These are phyloP conservation scores for Drosophila ironensis DNA, from an alignment of 1,140 invertebrate genomes.

Conservation along the genomic window DNA sequence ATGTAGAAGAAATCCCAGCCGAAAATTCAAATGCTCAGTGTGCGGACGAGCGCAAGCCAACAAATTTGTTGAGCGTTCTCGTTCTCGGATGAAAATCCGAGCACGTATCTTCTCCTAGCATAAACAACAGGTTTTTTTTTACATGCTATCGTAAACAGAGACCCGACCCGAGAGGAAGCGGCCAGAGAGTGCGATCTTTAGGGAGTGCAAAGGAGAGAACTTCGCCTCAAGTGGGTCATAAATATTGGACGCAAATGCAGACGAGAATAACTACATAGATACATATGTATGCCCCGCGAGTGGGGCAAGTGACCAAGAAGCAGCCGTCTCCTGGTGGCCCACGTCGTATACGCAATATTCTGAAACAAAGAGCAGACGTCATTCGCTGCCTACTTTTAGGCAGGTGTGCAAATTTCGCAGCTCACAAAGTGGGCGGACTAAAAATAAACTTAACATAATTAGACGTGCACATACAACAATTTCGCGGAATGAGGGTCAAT, in stretches of 20 bases:
- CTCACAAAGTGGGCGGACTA: conserved; percentile 24
- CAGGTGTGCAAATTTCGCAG: neutral
- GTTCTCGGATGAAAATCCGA: conserved; percentile 44
- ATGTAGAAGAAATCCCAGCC: conserved; percentile 14
- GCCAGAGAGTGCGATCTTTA: conserved; percentile 3
- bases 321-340: conserved; percentile 7
- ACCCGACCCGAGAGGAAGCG: conserved; percentile 36
- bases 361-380: neutral
- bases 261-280: conserved; percentile 13
- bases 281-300: neutral
- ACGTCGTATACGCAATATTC: conserved; percentile 73
- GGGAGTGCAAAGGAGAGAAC: conserved; percentile 20
- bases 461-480: neutral
- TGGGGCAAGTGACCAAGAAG: conserved; percentile 46
- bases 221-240: conserved; percentile 54
- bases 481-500: neutral
- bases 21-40: conserved; percentile 64
- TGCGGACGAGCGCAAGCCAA: no score
- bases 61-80: conserved; percentile 68
- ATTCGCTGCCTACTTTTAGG: conserved; percentile 63
- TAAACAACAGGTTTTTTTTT: conserved; percentile 59
- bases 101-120: conserved; percentile 29
- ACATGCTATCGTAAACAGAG: conserved; percentile 70
- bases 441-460: conserved; percentile 32
- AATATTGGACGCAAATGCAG: conserved; percentile 38